phyloP scores from a whole-genome alignment of 2,888 invertebrate species.

The Apodemia hepburni region DNA sequence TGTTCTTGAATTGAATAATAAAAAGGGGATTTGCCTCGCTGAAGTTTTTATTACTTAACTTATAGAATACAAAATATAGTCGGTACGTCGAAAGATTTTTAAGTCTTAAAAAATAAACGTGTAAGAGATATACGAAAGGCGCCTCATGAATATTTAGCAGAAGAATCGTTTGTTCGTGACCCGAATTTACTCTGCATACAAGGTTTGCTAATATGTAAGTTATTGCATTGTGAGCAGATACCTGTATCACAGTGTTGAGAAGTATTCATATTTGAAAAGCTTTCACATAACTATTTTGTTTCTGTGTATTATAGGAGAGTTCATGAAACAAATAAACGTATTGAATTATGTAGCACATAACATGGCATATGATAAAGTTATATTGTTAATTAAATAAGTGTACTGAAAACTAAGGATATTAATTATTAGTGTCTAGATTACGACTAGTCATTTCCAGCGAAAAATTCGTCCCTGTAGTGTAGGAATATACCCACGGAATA shows the following conservation, averaged over 20 bases:
- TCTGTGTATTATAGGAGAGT: not conserved
- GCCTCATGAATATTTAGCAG: constrained; percentile 51
- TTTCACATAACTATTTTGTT: not conserved
- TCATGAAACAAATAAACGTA: not conserved
- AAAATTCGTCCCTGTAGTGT: too few species aligned
- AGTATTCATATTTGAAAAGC: not conserved
- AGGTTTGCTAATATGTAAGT: constrained; percentile 47
- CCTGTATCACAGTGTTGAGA: not conserved
- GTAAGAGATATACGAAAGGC: constrained; percentile 37
- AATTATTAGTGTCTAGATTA: too few species aligned
- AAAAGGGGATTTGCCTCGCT: constrained; percentile 16
- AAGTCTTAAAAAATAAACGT: constrained; percentile 30
- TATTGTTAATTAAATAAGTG: too few species aligned
- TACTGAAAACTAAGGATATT: too few species aligned
- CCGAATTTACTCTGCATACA: constrained; percentile 58
- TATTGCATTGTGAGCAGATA: constrained; percentile 46
- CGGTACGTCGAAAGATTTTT: constrained; percentile 29
- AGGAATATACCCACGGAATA: too few species aligned
- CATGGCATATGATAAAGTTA: too few species aligned
- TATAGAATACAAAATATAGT: constrained; percentile 26
- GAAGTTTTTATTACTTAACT: constrained; percentile 16
- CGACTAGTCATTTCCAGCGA: too few species aligned
- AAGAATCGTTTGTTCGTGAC: constrained; percentile 59
- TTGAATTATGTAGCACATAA: too few species aligned
- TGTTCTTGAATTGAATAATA: constrained; percentile 9